Evolutionary conservation across 2,113 vertebrate genomes (phyloP), one percentile per base, ranked within the genome.

Genomic region (Meleagris gallopavo): DNA sequence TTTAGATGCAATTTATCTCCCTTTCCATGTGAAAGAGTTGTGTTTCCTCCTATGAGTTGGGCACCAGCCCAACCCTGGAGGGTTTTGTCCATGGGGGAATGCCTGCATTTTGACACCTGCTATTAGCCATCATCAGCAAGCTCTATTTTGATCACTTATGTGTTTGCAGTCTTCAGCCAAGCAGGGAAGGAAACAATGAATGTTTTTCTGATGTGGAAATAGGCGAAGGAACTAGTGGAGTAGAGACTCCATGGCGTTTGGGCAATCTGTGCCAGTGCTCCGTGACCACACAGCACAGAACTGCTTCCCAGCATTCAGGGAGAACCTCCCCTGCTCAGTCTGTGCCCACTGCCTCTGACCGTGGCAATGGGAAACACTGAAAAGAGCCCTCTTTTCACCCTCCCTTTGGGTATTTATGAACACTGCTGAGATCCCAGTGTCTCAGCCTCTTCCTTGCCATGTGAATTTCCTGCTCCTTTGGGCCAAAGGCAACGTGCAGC

Each of bases 1-100:
- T 93, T 94, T 88, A 95, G 79, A 41, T 83, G 89, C 85, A 91
- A 94, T 95, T 95, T 95, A 88, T 97, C 91, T 95, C 81, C 64
- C 61, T 83, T 88, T 91, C 45, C 83, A 69, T 90, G 91, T 40
- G 66, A 60, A 96, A 95, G 90, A 91, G 69, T 88, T 85, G 45
- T 50, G 69, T 65, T 92, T 57, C 70, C 62, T 93, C 80, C 76
- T 72, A 84, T 29, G 65, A 95, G 91, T 83, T 25, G 69, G 91
- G 85, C 93, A 95, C 46, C 82, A 83, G 78, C 93, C 91, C 91
- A 95, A 5, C 57, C 2, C 0, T 43, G 72, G 90, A 91, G 83
- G 77, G 67, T 57, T 94, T 67, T 67, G 69, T 81, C 84, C 40
- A 2, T 17, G 86, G 86, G 76, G 88, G 70, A 89, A 43, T 0